Evolutionary conservation across 2,797 vertebrate species (phyloP).

Genomic region (Graptemys geographica): DNA sequence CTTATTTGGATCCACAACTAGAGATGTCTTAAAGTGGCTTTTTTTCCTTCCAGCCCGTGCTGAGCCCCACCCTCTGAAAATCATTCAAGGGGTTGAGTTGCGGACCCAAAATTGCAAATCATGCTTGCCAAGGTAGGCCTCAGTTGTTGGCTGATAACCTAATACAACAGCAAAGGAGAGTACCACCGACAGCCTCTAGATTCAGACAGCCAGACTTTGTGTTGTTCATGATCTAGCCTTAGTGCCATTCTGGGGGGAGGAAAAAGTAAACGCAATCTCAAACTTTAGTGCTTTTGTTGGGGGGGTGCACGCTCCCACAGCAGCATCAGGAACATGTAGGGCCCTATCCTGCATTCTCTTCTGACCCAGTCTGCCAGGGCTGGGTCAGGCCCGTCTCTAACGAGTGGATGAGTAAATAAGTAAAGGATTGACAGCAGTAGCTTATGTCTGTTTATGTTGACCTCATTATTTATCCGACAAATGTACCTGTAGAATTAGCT

Average conservation of each 20-base stretch:
- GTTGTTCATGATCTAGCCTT: neutral
- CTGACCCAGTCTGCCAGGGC: neutral
- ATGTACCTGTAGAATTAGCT: accelerated
- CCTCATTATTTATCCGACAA: neutral
- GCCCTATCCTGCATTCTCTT: neutral
- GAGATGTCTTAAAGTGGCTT: neutral
- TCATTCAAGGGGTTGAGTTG: neutral
- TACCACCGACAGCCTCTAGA: no score
- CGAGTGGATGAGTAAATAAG: neutral
- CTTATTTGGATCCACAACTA: neutral
- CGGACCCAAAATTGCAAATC: neutral
- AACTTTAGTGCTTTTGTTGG: no score
- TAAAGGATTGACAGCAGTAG: neutral
- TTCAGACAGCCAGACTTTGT: neutral
- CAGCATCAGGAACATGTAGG: neutral
- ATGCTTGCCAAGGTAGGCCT: neutral
- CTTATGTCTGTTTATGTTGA: neutral
- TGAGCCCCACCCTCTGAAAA: neutral
- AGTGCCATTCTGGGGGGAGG: neutral
- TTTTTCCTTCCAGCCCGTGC: neutral
- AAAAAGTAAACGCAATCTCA: neutral
- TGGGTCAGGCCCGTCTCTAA: neutral
- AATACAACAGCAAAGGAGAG: neutral
- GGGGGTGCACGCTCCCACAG: no score
- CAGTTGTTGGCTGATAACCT: neutral